Base-by-base conservation (phyloP, 2,888 invertebrate species). In the Ecliptopera silaceata region DNA sequence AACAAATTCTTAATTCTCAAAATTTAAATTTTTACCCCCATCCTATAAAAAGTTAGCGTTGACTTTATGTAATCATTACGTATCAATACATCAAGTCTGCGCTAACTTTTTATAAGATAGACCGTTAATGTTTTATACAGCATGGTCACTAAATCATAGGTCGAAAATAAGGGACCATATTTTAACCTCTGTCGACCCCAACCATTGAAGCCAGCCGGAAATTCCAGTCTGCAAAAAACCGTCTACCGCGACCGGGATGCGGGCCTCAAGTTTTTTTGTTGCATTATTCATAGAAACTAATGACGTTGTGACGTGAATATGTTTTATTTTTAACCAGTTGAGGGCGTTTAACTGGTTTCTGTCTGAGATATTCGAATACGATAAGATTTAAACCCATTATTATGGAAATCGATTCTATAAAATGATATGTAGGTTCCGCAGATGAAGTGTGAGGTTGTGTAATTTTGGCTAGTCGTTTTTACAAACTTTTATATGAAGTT, bases 201-300 rank as follows among this genome's bases (percentile, higher is more conserved):
- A 57, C 39, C 49, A 52, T 52, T 48, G 48, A 32, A 42, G 51
- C 46, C 54, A 66, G 62, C 75, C 76, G 80, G 79, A 79, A 78
- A 80, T 77, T 74, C 78, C 73, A 71, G 73, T 74, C 74, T 68
- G 65, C 63, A 66, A 68, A 71, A 72, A 69, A 67, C 65, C 31
- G 60, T 61, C 57, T 61, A 59, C 45, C 56, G 51, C 52, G n/a
- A n/a, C n/a, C n/a, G 42, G 4, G 34, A 59, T 29, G 42, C 43
- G 56, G 57, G 42, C 31, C 44, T 52, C 59, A 53, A 45, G 53
- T 45, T 36, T 61, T 39, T 46, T 51, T 38, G 8, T 39, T n/a
- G 39, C 42, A 26, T 48, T 58, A 47, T 50, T 57, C 44, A 52
- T 41, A 12, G 38, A 18, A 55, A 8, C 26, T 1, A 8, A 26